Base-by-base conservation (phyloP, 2,113 vertebrate genomes). In the Leptobrachium leishanense region DNA sequence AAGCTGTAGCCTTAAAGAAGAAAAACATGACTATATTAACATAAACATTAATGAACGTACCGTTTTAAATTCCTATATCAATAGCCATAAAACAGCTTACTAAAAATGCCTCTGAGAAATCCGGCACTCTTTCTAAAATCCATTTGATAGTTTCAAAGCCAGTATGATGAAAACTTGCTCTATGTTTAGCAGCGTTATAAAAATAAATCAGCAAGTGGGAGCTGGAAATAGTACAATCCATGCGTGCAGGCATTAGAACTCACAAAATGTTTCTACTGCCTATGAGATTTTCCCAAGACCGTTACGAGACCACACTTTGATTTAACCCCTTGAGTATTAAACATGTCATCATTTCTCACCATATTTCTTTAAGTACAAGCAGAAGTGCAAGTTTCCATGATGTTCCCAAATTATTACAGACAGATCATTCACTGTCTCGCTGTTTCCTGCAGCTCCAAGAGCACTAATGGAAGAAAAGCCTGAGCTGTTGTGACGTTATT, bases 251-350 rank as follows among this genome's bases (percentile, higher is more conserved):
- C 76, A 77, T 77, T 54, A 55, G 68, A 77, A 70, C 66, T 62
- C 59, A 79, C 62, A 66, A 43, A 44, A 11, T 15, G 40, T 39
- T 80, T 50, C 15, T 39, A 43, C 2, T 65, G 13, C 41, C 31
- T 42, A 72, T 43, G 40, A 57, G 11, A 54, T 44, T 67, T 80
- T 40, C 53, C 54, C 63, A 55, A 39, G 5, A 41, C 50, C 43
- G 43, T 13, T 40, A 40, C 20, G 10, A 75, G 11, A 70, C 20
- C 68, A 83, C 81, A 86, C 85, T 74, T 82, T 87, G 85, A 88
- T 90, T 88, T 88, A 87, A 88, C 85, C 55, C 55, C 13, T 8
- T 59, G 8, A 50, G 46, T 50, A 50, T 50, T 5, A 50, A 8
- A 50, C 8, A 50, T 50, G 8, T 50, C 46, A 50, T 4, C 4